Conservation (phyloP, 1,140 invertebrate genomes). For the Drosophila ironensis region DNA sequence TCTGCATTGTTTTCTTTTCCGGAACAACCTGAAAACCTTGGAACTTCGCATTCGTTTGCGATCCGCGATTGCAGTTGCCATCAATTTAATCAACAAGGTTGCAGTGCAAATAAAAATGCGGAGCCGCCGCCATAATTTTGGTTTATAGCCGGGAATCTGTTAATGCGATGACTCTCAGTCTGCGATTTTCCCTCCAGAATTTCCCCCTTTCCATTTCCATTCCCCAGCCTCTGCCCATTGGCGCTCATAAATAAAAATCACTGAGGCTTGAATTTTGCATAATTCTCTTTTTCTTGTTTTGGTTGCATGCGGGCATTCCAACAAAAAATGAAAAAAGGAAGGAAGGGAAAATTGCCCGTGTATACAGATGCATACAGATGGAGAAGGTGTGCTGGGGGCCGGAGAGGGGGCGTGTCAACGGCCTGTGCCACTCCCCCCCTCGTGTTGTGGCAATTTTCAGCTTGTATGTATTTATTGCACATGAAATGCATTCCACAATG, state of each 20-base stretch:
- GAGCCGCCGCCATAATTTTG: conserved; percentile 64
- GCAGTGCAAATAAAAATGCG: conserved; percentile 62
- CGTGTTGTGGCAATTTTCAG: conserved; percentile 44
- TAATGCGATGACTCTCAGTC: conserved; percentile 63
- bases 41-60: conserved; percentile 6
- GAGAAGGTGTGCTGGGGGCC: neutral
- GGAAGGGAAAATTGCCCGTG: conserved; percentile 45
- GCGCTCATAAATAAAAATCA: conserved; percentile 75
- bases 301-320: conserved; percentile 22
- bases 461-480: conserved; percentile 51
- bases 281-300: conserved; percentile 40
- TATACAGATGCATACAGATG: conserved; percentile 21
- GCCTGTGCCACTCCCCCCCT: conserved; percentile 7
- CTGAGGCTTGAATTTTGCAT: conserved; percentile 75
- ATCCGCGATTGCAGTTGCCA: conserved; percentile 52
- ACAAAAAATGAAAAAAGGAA: neutral
- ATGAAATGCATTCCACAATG: conserved; percentile 55
- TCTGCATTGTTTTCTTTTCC: neutral
- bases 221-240: conserved; percentile 24
- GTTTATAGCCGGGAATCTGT: conserved; percentile 71
- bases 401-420: conserved; percentile 22
- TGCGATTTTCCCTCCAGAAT: neutral
- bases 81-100: conserved; percentile 75
- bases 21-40: conserved; percentile 6
- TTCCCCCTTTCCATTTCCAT: neutral